These are phyloP conservation scores for Buphagus erythrorhynchus DNA, from an alignment of 2,797 vertebrate genomes.

Conservation along the genomic window DNA sequence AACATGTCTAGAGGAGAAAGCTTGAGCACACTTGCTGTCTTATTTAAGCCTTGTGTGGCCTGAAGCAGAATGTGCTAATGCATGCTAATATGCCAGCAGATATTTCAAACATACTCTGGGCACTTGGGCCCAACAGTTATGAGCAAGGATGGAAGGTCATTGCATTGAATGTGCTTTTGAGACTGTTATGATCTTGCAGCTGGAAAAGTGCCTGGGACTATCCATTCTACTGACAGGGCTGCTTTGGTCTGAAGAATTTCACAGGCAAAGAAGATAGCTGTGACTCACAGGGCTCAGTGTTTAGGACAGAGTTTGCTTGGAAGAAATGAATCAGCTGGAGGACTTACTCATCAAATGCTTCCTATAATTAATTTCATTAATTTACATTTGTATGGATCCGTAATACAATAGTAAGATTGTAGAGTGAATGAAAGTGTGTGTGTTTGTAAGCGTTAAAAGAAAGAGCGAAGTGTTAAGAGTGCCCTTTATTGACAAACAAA, in stretches of 20 bases:
- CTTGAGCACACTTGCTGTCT: background rate
- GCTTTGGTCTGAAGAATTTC: conserved; percentile 15
- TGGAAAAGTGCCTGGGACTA: background rate
- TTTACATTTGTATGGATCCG: background rate
- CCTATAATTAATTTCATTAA: conserved; percentile 39
- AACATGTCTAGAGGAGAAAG: background rate
- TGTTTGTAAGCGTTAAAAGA: background rate
- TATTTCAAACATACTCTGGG: background rate
- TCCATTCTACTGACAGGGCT: background rate
- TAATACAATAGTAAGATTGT: background rate
- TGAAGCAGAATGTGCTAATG: background rate
- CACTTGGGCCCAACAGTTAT: background rate
- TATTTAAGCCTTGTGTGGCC: background rate
- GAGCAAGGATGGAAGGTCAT: conserved; percentile 18
- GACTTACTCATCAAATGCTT: conserved; percentile 29
- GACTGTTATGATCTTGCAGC: background rate
- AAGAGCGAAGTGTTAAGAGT: background rate
- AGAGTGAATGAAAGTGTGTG: background rate
- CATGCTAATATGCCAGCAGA: background rate
- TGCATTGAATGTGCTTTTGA: conserved; percentile 5
- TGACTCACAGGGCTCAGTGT: conserved; percentile 20
- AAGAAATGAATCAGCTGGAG: conserved; percentile 19
- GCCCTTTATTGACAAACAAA: background rate
- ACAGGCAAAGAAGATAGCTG: background rate
- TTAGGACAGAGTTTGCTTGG: conserved; percentile 18